phyloP scores from a whole-genome alignment of 1,140 invertebrate species.

The Lysiphlebus fabarum region DNA sequence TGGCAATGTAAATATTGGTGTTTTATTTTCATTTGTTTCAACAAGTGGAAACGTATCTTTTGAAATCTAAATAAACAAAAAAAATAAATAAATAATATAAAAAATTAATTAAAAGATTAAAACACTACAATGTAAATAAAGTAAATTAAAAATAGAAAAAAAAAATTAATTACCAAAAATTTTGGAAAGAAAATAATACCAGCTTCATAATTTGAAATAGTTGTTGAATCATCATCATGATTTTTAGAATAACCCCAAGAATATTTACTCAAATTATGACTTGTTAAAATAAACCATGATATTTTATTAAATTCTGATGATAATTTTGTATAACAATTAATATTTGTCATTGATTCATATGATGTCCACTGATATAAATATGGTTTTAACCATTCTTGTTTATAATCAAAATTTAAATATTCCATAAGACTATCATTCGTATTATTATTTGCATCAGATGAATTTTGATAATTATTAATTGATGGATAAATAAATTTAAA shows the following conservation, averaged over 20 bases:
- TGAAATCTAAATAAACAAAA: too few species aligned
- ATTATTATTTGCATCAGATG: constrained; percentile 82
- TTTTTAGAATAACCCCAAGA: constrained; percentile 76
- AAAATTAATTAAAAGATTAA: neutral
- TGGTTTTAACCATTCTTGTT: constrained; percentile 77
- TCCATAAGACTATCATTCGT: constrained; percentile 87
- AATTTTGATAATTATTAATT: constrained; percentile 74
- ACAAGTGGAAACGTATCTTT: constrained; percentile 44
- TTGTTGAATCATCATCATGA: constrained; percentile 30
- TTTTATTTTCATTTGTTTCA: constrained; percentile 41
- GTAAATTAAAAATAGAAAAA: neutral
- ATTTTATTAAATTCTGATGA: constrained; percentile 65
- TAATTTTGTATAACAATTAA: constrained; percentile 83
- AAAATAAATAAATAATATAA: too few species aligned
- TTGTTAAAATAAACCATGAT: constrained; percentile 84
- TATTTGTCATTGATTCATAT: constrained; percentile 84
- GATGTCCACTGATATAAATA: constrained; percentile 79
- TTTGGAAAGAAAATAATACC: constrained; percentile 87
- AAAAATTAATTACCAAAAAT: constrained; percentile 66
- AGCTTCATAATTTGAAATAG: constrained; percentile 78
- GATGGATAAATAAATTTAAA: constrained; percentile 68
- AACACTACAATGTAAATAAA: neutral
- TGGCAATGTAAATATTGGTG: constrained; percentile 66
- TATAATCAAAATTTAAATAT: constrained; percentile 67
- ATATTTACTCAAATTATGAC: constrained; percentile 91